Conservation (phyloP, 2,113 vertebrate genomes). For the Pelecanus crispus region DNA sequence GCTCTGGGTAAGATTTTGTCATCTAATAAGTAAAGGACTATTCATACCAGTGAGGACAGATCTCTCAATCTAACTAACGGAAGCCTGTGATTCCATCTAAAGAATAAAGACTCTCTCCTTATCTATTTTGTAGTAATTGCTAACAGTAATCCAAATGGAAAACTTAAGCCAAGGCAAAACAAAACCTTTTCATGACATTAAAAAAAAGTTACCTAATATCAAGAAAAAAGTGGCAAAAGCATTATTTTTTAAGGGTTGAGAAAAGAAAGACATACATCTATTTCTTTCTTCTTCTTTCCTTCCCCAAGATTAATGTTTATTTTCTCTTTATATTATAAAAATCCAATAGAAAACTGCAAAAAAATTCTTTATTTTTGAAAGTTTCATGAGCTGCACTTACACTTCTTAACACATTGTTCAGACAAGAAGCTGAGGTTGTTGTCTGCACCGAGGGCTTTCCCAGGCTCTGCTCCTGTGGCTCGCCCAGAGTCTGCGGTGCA, state of each 20-base stretch:
- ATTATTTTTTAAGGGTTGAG: not conserved
- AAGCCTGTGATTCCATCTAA: not conserved
- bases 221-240: not conserved
- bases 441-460: not conserved
- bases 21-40: not conserved
- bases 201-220: not conserved
- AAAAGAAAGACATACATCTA: not conserved
- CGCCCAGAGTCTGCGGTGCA: not conserved
- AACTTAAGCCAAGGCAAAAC: not conserved
- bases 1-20: not conserved
- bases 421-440: not conserved
- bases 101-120: not conserved
- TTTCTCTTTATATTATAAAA: not conserved
- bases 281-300: not conserved
- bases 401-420: not conserved
- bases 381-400: not conserved
- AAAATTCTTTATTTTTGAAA: not conserved
- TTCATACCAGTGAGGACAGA: not conserved
- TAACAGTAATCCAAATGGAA: not conserved
- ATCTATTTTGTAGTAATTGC: not conserved
- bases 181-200: not conserved
- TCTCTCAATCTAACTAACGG: not conserved
- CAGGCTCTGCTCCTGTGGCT: not conserved
- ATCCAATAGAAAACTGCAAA: not conserved
- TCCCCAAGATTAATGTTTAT: not conserved